Base-by-base conservation (phyloP, 2,797 vertebrate species). In the Bradypodion ventrale region DNA sequence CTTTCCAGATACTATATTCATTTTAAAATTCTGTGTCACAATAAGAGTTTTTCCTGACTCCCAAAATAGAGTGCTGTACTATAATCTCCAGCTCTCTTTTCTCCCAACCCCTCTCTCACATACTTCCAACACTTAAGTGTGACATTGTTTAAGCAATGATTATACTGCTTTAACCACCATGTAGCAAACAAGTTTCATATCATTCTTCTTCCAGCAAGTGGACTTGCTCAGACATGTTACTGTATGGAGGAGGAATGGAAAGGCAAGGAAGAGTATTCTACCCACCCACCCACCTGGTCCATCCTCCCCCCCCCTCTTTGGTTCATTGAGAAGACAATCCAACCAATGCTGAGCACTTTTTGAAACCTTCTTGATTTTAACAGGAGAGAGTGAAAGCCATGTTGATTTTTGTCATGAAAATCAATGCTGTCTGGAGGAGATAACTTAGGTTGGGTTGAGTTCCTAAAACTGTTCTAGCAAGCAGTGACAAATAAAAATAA, bases 181-280 rank as follows among this genome's bases (percentile, higher is more conserved):
- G 68, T 73, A 76, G 44, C 82, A 89, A 95, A 93, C 90, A 94
- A 82, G 72, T 88, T 92, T 92, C 89, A 90, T 92, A 87, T 0
- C 77, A 93, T 94, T 85, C 52, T 16, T 52, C 93, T 95, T 93
- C 90, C 74, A 94, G 94, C 94, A 93, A 94, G 0, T 32, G 83
- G 88, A 90, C 96, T 94, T 93, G 95, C 92, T 89, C 86, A 89
- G 93, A 92, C 96, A 96, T 83, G 95, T 83, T 90, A 25, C 49
- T 70, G 78, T 59, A 84, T 92, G 66, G 77, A 85, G 69, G 49
- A 49, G 74, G 84, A 89, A 85, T 92, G 91, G 91, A 93, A 82
- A 80, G 90, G 85, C 84, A 93, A 75, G 52, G 89, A 93, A 75
- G 92, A 83, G 87, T 85, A 88, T 46, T 15, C n/a, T 27, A 72